These are phyloP conservation scores for Drosophila repleta DNA, from an alignment of 1,140 invertebrate species.

Conservation along the genomic window DNA sequence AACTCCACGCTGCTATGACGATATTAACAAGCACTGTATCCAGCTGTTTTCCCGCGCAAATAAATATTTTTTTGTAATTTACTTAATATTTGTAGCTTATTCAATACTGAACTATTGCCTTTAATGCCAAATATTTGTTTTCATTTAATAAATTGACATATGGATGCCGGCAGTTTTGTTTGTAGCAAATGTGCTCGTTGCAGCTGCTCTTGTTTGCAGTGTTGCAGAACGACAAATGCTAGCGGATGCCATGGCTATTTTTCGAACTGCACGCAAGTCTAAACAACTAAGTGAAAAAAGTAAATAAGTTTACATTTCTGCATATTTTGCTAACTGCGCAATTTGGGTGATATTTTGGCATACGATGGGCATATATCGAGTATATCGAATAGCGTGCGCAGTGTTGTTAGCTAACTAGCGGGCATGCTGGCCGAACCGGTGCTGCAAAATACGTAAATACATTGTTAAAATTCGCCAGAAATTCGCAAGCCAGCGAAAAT, in stretches of 20 bases:
- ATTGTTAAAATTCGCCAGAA: conserved; percentile 56
- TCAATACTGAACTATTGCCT: background rate
- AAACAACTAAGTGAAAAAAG: background rate
- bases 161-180: conserved; percentile 17
- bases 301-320: conserved; percentile 3
- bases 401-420: conserved; percentile 22
- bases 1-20: background rate
- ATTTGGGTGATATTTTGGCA: background rate
- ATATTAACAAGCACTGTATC: conserved; percentile 15
- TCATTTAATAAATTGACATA: conserved; percentile 6
- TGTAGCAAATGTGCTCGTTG: conserved; percentile 34
- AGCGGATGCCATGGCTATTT: background rate
- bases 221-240: conserved; percentile 17
- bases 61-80: conserved; percentile 7
- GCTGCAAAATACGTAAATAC: conserved; percentile 52
- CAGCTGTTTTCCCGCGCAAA: conserved; percentile 57
- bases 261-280: background rate
- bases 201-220: conserved; percentile 41
- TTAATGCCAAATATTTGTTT: background rate
- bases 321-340: background rate
- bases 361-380: conserved; percentile 28
- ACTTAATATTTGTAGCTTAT: background rate
- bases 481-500: conserved; percentile 69
- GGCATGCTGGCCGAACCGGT: conserved; percentile 37
- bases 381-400: conserved; percentile 34